phyloP scores from a whole-genome alignment of 2,113 vertebrate species.

The Apaloderma vittatum region DNA sequence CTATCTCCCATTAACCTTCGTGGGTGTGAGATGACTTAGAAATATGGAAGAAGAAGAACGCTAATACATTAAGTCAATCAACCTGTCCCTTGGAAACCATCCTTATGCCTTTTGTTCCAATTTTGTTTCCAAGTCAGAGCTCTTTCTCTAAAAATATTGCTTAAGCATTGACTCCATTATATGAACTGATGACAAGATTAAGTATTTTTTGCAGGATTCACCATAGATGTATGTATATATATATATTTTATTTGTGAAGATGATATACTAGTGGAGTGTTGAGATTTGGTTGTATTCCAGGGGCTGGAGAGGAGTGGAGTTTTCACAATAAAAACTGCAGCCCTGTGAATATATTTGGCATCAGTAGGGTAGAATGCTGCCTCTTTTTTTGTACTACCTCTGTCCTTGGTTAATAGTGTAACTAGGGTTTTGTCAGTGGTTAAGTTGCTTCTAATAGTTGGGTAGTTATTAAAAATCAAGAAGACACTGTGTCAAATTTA shows the following conservation, averaged over 20 bases:
- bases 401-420: not conserved
- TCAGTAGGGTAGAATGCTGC: not conserved
- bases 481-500: constrained; percentile 46
- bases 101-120: not conserved
- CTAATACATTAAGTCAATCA: not conserved
- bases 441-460: not conserved
- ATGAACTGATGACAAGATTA: not conserved
- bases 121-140: not conserved
- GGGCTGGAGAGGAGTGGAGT: not conserved
- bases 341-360: not conserved
- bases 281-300: not conserved
- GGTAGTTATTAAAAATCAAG: constrained; percentile 35
- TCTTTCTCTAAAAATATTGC: not conserved
- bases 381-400: not conserved
- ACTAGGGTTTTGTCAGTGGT: not conserved
- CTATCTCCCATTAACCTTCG: not conserved
- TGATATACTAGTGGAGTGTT: not conserved
- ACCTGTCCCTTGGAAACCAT: not conserved
- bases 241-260: not conserved
- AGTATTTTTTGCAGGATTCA: not conserved
- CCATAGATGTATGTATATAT: too few relatives aligned
- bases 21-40: not conserved
- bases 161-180: not conserved
- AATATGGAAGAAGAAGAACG: not conserved
- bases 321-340: not conserved